Base-by-base conservation (phyloP, 2,888 invertebrate species). In the Miltochrista miniata region DNA sequence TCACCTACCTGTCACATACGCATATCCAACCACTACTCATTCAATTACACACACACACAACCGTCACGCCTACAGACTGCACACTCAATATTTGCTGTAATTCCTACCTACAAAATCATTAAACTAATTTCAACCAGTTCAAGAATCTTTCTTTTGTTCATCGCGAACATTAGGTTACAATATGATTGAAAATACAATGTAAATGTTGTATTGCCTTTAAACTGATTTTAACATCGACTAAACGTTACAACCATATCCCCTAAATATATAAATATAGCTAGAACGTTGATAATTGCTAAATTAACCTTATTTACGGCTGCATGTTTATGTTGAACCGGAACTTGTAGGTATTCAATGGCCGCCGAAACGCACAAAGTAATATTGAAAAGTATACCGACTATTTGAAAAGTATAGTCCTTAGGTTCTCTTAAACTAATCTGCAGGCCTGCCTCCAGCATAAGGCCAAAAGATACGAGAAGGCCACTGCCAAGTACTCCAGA, bases 401-500 rank as follows among this genome's bases (percentile, higher is more conserved):
- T 14, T 8, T 83, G 54, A n/a, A 80, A 74, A 1, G 55, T 48
- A 8, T 41, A 45, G 49, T 74, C 76, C n/a, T 81, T 51, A 15
- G 67, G 65, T 30, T 56, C 54, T 24, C 42, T 81, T 72, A 1
- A 74, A 42, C 8, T 29, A 56, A 0, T 57, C 1, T 1, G 74
- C 18, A 87, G 48, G 5, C 75, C 83, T 4, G 70, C 71, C 56
- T 87, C 84, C 1, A 85, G 33, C 3, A 85, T 55, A 15, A 87
- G 71, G 1, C 85, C 87, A 1, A 85, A 48, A 1, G 72, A 67
- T 1, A 83, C 46, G 1, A 81, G 50, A 0, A 68, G 35, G 41
- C 71, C 79, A 11, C 76, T 61, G 2, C 86, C 85, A 15, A 71
- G 83, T 0, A 81, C 65, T 29, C 85, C 87, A 0, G 73, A 64